Percentiles rank a stretch among this genome's conserved stretches.
phyloP scores from a whole-genome alignment of 2,888 invertebrate species.

The Meiosimyza platycephala region DNA sequence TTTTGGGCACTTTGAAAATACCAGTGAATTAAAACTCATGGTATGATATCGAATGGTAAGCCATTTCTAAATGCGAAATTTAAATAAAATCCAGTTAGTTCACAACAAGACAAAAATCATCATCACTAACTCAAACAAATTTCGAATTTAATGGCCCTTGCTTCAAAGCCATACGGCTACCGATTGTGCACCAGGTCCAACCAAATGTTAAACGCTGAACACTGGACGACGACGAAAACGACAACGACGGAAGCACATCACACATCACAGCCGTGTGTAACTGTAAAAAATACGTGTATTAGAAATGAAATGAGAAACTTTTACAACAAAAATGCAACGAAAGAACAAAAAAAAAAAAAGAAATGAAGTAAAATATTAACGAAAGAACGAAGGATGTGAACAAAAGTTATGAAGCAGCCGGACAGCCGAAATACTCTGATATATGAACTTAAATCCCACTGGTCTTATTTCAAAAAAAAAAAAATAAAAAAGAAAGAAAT shows the following conservation, averaged over 20 bases:
- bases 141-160: too few relatives aligned
- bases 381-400: not conserved
- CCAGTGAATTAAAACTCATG: too few relatives aligned
- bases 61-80: too few relatives aligned
- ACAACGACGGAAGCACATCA: slow-evolving; percentile 18
- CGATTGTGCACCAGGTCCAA: too few relatives aligned
- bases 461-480: slow-evolving; percentile 24
- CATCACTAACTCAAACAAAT: too few relatives aligned
- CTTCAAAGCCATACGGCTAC: too few relatives aligned
- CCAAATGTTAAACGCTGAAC: too few relatives aligned
- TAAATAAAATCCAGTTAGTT: too few relatives aligned
- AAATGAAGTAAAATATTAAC: not conserved
- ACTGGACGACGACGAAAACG: not conserved
- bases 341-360: not conserved
- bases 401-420: not conserved
- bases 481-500: not conserved
- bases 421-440: slow-evolving; percentile 4
- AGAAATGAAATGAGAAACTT: slow-evolving; percentile 28
- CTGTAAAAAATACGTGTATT: slow-evolving; percentile 18
- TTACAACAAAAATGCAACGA: not conserved
- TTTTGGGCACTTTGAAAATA: too few relatives aligned
- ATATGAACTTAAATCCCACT: slow-evolving; percentile 26
- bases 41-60: too few relatives aligned
- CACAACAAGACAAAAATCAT: too few relatives aligned
- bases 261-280: slow-evolving; percentile 22